Base-by-base conservation (phyloP, 2,797 vertebrate species). In the Picus viridis region DNA sequence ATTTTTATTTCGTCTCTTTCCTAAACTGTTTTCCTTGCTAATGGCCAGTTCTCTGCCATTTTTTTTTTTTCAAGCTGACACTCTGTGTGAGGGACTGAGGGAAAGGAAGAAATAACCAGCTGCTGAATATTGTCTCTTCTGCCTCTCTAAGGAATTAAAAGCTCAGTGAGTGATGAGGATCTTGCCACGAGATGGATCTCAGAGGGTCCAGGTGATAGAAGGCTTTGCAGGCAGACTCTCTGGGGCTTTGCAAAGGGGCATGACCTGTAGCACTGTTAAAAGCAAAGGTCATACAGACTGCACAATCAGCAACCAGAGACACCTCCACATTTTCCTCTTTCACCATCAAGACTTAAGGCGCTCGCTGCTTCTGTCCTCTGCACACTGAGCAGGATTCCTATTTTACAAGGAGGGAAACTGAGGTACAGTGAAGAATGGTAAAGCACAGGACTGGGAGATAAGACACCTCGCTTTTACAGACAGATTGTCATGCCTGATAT, bases 21-120 rank as follows among this genome's bases (percentile, higher is more conserved):
- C 88, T 92, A 95, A 93, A 96, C 95, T 94, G 95, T 97, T 97
- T 95, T 93, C 93, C 77, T 95, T 96, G 74, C 92, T 95, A 96
- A 97, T 95, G 93, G 94, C 88, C 91, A 94, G 86, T 93, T 92
- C 93, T 47, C 85, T 86, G 86, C 88, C 72, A 32, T 88, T 88
- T 89, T 87, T 94, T 70, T 92, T 68, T 41, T 69, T 69, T 36
- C 41, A 14, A 93, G 47, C 94, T 93, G 93, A 93, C 92, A 92
- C 80, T 64, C 58, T 2, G 17, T 64, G 71, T 88, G 93, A 90
- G 93, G 61, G 93, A 93, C 94, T 87, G 87, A 94, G 64, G 87
- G 81, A 92, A 94, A 88, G 61, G 68, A 84, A 86, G 89, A 92
- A 92, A 94, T 92, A 93, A 94, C 89, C 92, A 95, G 93, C 94